These are phyloP conservation scores for Erannis defoliaria DNA, from an alignment of 2,888 invertebrate genomes.

Conservation along the genomic window DNA sequence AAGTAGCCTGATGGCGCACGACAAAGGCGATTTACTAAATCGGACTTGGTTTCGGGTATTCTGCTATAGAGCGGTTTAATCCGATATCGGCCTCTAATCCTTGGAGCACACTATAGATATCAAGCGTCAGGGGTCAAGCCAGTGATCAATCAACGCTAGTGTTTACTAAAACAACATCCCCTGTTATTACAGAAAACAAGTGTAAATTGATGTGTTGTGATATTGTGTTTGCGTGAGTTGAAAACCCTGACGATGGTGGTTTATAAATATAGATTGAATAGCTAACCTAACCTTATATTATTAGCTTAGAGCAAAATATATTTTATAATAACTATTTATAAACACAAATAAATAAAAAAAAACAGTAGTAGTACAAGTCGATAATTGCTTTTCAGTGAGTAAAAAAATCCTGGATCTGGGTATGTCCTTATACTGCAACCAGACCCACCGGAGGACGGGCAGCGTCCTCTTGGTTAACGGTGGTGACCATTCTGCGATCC, in stretches of 20 bases:
- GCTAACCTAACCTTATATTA: not conserved
- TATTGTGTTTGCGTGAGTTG: constrained; percentile 4
- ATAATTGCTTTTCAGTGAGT: too few relatives aligned
- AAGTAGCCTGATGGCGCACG: constrained; percentile 56
- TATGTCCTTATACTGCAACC: too few relatives aligned
- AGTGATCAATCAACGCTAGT: constrained; percentile 34
- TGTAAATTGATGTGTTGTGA: constrained; percentile 1
- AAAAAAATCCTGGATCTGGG: too few relatives aligned
- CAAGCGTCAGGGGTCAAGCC: constrained; percentile 25
- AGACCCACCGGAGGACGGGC: too few relatives aligned
- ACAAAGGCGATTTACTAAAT: constrained; percentile 72
- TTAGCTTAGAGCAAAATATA: too few relatives aligned
- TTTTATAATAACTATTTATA: too few relatives aligned
- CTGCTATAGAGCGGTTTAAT: constrained; percentile 60
- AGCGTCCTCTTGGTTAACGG: too few relatives aligned
- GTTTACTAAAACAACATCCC: constrained; percentile 18
- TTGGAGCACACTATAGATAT: constrained; percentile 38
- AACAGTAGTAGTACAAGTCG: too few relatives aligned
- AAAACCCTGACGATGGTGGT: not conserved
- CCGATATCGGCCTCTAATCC: constrained; percentile 62
- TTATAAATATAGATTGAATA: not conserved
- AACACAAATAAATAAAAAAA: too few relatives aligned
- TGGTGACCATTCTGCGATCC: too few relatives aligned
- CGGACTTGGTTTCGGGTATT: constrained; percentile 61
- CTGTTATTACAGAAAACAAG: constrained; percentile 18